Base-by-base conservation (phyloP, 2,888 invertebrate genomes). In the Phalera bucephala region DNA sequence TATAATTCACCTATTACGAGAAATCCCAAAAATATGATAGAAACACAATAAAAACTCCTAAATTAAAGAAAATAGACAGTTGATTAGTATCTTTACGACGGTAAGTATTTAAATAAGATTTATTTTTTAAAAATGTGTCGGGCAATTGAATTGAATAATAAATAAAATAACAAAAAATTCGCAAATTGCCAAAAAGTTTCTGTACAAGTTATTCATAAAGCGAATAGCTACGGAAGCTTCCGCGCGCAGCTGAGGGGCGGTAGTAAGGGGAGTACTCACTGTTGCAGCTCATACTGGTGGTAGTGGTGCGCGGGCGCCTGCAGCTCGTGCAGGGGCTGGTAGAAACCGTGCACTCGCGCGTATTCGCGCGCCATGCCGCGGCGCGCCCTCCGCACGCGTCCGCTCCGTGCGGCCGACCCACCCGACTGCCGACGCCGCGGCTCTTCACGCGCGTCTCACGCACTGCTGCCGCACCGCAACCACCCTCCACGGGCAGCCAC, bases 361-460 rank as follows among this genome's bases (percentile, higher is more conserved):
- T 56, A 74, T 3, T 80, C 76, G 35, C 69, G 70, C 55, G 80
- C 64, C 80, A 81, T 80, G 36, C 38, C 62, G 53, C 37, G 42
- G 10, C 8, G 10, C 28, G 40, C 40, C 32, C 36, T 34, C 33
- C 30, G 31, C 31, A 26, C 32, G 48, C 62, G 53, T 48, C 59
- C 51, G 48, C 49, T 25, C 40, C 41, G 45, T 36, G 43, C 59
- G 39, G 33, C 52, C 41, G 40, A 42, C 29, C 12, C 34, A 36
- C 49, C 31, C 49, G 46, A 64, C 64, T 50, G 52, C 17, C 36
- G 43, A 21, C 22, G 13, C 31, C 29, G 22, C 22, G n/a, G 20
- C 23, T 5, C 31, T 25, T 14, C 40, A 26, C 14, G 29, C 43
- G 28, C 23, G 31, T 40, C 31, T 27, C 19, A 34, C 43, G 31